phyloP scores from a whole-genome alignment of 2,113 vertebrate species.

The Romanogobio albipinnatus region DNA sequence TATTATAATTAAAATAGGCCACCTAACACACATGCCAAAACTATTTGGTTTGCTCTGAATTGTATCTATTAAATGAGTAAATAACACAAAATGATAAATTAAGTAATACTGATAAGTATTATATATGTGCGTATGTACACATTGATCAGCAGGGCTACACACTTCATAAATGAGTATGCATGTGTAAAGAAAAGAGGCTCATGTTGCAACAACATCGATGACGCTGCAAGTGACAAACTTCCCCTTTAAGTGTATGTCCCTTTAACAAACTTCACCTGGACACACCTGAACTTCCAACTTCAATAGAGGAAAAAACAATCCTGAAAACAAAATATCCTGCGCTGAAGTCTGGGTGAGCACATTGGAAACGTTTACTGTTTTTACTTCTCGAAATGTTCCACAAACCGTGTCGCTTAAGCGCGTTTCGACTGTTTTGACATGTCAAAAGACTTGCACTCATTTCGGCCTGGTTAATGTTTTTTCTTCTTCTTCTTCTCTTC shows the following conservation, averaged over 20 bases:
- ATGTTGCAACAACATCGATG: neutral
- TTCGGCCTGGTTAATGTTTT: neutral
- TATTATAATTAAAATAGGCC: too few species aligned
- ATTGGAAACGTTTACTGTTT: neutral
- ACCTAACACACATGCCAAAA: too few species aligned
- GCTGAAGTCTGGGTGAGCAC: conserved; percentile 7
- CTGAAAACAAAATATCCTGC: neutral
- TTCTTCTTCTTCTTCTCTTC: neutral
- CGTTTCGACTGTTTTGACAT: neutral
- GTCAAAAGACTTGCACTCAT: too few species aligned
- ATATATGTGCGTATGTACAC: too few species aligned
- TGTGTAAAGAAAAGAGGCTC: neutral
- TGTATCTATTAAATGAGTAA: too few species aligned
- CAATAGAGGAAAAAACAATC: neutral
- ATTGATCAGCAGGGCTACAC: too few species aligned
- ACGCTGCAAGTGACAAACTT: neutral
- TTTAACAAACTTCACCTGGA: conserved; percentile 57
- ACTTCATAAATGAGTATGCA: too few species aligned
- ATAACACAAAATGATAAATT: too few species aligned
- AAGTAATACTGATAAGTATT: too few species aligned
- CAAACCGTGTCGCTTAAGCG: neutral
- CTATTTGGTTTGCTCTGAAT: too few species aligned
- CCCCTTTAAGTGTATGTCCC: conserved; percentile 51
- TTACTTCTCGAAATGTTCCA: neutral
- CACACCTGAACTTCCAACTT: conserved; percentile 55